Evolutionary conservation across 1,140 invertebrate species (phyloP), one percentile per base, ranked within the genome.

Genomic region (Glossosoma conforme): DNA sequence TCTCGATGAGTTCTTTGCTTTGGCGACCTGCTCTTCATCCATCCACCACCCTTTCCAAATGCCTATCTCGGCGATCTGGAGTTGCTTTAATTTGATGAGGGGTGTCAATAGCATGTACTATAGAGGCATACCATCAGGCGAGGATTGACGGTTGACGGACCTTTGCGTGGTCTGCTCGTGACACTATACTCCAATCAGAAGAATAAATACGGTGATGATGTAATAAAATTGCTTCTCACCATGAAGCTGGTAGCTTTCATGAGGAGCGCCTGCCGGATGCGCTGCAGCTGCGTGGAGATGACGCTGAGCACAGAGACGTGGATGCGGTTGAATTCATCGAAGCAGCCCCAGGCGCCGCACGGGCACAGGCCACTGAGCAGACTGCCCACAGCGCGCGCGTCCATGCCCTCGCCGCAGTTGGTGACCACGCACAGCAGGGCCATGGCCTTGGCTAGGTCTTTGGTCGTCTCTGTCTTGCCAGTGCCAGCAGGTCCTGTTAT

Each of bases 321-420:
- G 52, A 96, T 93, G 18, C 89, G 74, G 69, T 95, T 93, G 66
- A 96, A 94, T 66, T 94, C 90, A 56, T 95, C 91, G 63, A 94
- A 95, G 64, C 91, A 89, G 1, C 86, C 87, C 87, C 87, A 91
- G 8, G 90, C 90, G 0, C 89, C 89, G 66, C 84, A 87, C 63
- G 84, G 81, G 58, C 79, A 90, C 5, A 91, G 66, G 8, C 91
- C 92, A 1, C 84, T 81, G 11, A 93, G 74, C 51, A 89, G 92
- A 60, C 89, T 91, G 0, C 89, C 89, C 22, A 95, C 86, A 0
- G 89, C 86, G 25, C 82, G 74, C 62, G 84, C 93, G 69, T 95
- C 90, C 89, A 94, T 93, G 11, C 87, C 87, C 71, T 94, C 90
- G 1, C 89, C 88, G 67, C 93, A 95, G 69, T 95, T 94, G 1